Conservation (phyloP, 2,888 invertebrate species). For the Spodoptera littoralis region DNA sequence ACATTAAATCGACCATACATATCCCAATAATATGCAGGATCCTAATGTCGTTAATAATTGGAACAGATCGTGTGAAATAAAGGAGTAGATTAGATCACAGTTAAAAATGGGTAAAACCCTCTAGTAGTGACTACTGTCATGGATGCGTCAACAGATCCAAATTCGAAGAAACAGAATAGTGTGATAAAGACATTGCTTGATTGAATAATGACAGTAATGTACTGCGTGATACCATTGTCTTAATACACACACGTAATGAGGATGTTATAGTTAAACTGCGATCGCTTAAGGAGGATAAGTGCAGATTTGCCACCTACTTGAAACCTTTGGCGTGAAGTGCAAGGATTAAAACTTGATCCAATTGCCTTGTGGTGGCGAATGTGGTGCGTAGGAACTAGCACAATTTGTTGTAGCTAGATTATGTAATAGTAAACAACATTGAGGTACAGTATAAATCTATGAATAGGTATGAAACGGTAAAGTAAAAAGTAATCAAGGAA, state of each 20-base stretch:
- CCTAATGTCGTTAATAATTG: too few species aligned
- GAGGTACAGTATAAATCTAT: too few species aligned
- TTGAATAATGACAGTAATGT: slow-evolving; percentile 33
- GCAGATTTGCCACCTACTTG: slow-evolving; percentile 29
- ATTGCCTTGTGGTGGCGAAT: slow-evolving; percentile 27
- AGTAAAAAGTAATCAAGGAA: too few species aligned
- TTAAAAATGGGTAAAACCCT: slow-evolving; percentile 1
- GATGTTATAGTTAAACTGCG: slow-evolving; percentile 9
- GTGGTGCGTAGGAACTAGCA: too few species aligned
- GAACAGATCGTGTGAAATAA: too few species aligned
- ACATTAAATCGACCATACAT: too few species aligned
- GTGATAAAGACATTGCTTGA: slow-evolving; percentile 23
- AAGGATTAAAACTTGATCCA: slow-evolving; percentile 41
- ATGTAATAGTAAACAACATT: too few species aligned
- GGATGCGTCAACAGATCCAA: slow-evolving; percentile 33
- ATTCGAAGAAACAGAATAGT: slow-evolving; percentile 41
- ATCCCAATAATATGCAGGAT: too few species aligned
- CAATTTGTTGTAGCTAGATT: too few species aligned
- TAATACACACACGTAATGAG: slow-evolving; percentile 24
- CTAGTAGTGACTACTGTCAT: slow-evolving; percentile 13
- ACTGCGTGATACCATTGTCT: slow-evolving; percentile 20
- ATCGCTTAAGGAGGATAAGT: slow-evolving; percentile 29
- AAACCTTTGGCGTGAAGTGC: slow-evolving; percentile 44
- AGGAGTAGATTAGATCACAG: too few species aligned
- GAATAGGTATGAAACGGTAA: too few species aligned